Evolutionary conservation across 2,113 vertebrate genomes (phyloP).

Genomic region (Triplophysa tibetana): DNA sequence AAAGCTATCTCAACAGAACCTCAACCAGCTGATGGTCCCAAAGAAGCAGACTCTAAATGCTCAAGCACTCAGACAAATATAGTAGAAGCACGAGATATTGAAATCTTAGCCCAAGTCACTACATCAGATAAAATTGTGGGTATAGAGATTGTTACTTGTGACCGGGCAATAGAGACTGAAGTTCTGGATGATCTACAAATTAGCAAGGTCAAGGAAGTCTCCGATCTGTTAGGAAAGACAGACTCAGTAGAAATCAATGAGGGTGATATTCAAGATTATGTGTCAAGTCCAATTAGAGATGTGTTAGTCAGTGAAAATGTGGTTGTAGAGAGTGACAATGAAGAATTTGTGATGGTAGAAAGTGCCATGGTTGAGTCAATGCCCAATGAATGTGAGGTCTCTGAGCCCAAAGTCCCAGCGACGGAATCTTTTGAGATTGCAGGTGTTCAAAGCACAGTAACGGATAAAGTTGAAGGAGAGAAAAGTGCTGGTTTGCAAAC

Average conservation of each 20-base stretch:
- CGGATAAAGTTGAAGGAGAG: slow-evolving; percentile 23
- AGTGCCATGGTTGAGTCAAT: slow-evolving; percentile 42
- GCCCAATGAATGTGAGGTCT: slow-evolving; percentile 37
- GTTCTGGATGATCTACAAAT: slow-evolving; percentile 26
- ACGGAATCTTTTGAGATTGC: slow-evolving; percentile 46
- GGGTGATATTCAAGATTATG: background rate
- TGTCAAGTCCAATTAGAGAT: slow-evolving; percentile 38
- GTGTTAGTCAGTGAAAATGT: slow-evolving; percentile 48
- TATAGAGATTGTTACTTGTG: slow-evolving; percentile 33
- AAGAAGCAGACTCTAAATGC: slow-evolving; percentile 44
- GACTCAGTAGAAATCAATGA: background rate
- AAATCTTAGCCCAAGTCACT: slow-evolving; percentile 9
- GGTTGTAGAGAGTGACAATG: slow-evolving; percentile 44
- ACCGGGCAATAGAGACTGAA: slow-evolving; percentile 55
- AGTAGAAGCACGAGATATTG: slow-evolving; percentile 33
- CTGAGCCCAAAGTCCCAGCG: slow-evolving; percentile 46
- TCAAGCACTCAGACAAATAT: slow-evolving; percentile 56
- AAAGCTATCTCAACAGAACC: slow-evolving; percentile 68
- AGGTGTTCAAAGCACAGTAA: slow-evolving; percentile 11
- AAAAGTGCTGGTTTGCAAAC: slow-evolving; percentile 41
- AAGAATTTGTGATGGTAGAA: slow-evolving; percentile 54
- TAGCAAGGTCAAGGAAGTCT: slow-evolving; percentile 11
- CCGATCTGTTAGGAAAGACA: slow-evolving; percentile 8
- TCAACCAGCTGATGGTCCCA: slow-evolving; percentile 47
- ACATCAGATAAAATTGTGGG: slow-evolving; percentile 48